A percentile compares a stretch with the other conserved stretches of the same genome.
Conservation (phyloP, 2,888 invertebrate genomes). For the Patella caerulea region DNA sequence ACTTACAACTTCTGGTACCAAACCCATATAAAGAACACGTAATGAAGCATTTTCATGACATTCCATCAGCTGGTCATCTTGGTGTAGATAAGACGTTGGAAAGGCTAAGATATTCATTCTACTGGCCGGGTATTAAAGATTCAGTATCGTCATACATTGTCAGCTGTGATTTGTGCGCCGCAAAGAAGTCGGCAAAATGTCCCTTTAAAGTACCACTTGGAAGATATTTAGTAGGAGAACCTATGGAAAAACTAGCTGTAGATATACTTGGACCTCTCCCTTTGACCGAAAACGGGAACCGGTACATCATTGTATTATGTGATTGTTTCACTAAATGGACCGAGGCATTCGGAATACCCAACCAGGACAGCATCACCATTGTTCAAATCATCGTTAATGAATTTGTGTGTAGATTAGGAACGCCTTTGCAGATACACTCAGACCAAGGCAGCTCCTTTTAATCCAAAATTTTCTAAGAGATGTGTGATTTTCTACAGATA, state of each 20-base stretch:
- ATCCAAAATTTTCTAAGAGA: slow-evolving; percentile 24
- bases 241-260: slow-evolving; percentile 22
- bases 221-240: slow-evolving; percentile 6
- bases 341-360: slow-evolving; percentile 12
- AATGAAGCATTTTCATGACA: slow-evolving; percentile 18
- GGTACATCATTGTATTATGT: slow-evolving; percentile 16
- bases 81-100: slow-evolving; percentile 16
- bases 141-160: not conserved
- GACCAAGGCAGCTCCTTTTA: slow-evolving; percentile 28
- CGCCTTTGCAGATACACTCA: slow-evolving; percentile 24
- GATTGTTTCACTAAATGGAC: slow-evolving; percentile 24
- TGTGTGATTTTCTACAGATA: slow-evolving; percentile 33
- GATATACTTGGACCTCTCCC: slow-evolving; percentile 21
- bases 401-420: slow-evolving; percentile 26
- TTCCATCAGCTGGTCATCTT: slow-evolving; percentile 21
- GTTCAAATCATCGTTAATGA: slow-evolving; percentile 21
- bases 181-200: not conserved
- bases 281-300: slow-evolving; percentile 16
- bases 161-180: slow-evolving; percentile 2
- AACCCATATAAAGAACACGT: not conserved
- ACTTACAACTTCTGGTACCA: slow-evolving; percentile 16
- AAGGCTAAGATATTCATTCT: slow-evolving; percentile 16
- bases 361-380: slow-evolving; percentile 17
- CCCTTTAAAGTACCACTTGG: slow-evolving; percentile 11
- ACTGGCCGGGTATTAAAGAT: slow-evolving; percentile 13